phyloP scores from a whole-genome alignment of 2,888 invertebrate genomes.

The Nysson spinosus region DNA sequence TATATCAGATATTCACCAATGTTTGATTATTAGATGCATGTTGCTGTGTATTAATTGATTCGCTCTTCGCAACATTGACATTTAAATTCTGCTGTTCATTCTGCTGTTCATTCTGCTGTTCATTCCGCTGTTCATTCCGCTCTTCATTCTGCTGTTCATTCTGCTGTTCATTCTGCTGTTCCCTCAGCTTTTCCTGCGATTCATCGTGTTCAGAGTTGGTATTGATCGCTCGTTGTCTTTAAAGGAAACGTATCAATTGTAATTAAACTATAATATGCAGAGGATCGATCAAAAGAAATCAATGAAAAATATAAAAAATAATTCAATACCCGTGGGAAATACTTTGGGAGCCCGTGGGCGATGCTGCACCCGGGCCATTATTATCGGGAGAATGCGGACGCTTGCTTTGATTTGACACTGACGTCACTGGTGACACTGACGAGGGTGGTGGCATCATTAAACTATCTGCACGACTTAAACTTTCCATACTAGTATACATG shows the following conservation, averaged over 20 bases:
- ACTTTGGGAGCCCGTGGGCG: slow-evolving; percentile 59
- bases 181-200: slow-evolving; percentile 58
- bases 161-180: slow-evolving; percentile 56
- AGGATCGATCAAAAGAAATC: not conserved
- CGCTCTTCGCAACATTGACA: slow-evolving; percentile 62
- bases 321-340: slow-evolving; percentile 64
- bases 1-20: slow-evolving; percentile 60
- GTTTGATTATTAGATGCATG: slow-evolving; percentile 32
- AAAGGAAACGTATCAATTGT: slow-evolving; percentile 17
- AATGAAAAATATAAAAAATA: not conserved
- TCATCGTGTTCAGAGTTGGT: slow-evolving; percentile 55
- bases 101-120: slow-evolving; percentile 46
- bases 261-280: no score
- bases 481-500: slow-evolving; percentile 75
- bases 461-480: slow-evolving; percentile 69
- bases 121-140: slow-evolving; percentile 63
- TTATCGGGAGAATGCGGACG: slow-evolving; percentile 58
- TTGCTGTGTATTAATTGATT: slow-evolving; percentile 55
- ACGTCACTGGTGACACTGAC: slow-evolving; percentile 64
- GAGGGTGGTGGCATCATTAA: slow-evolving; percentile 67
- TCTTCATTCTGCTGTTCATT: slow-evolving; percentile 53
- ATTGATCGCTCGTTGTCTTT: slow-evolving; percentile 63
- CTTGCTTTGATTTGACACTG: slow-evolving; percentile 60
- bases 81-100: slow-evolving; percentile 55
- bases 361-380: slow-evolving; percentile 55